Base-by-base conservation (phyloP, 2,113 vertebrate genomes). In the Crotalus viridis region DNA sequence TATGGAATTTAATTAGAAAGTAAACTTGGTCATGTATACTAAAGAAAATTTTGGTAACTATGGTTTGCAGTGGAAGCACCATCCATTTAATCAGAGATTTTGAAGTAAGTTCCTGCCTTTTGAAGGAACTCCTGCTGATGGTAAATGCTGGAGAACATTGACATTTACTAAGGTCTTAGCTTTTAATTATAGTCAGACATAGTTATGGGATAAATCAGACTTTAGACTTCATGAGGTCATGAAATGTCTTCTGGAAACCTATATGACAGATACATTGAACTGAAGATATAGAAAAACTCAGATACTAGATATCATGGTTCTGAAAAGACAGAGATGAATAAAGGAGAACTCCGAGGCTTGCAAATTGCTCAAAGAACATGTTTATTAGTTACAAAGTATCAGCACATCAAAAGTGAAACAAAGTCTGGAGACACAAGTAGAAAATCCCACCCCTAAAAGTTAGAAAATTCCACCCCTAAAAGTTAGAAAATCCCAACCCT, bases 161-260 rank as follows among this genome's bases (percentile, higher is more conserved):
- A 46, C 13, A 88, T 92, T 94, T 94, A 19, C 12, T 1, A 69
- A 39, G 64, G 90, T 64, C 55, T 81, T 90, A 95, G 5, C 28
- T 52, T 93, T 91, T 93, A 92, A 86, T 92, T 93, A 69, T 33
- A 93, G 52, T 85, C 48, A 88, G 85, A 57, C 10, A 33, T 2
- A 7, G 43, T 48, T 92, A 85, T 43, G 92, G 92, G 33, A 46
- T 95, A 54, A 26, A 87, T 95, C 94, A 87, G 89, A 51, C 2
- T 5, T 92, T 22, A 87, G 90, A 54, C 2, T 5, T 92, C 24
- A 1, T 55, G 59, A 88, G 51, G 90, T 88, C 90, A 93, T 94
- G 92, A 96, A 93, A 94, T 33, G 15, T 26, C n/a, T 56, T 15
- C 69, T 61, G 90, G 90, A 96, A 96, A 10, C 54, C 48, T 90